A percentile compares a stretch with the other conserved stretches of the same genome.
Evolutionary conservation across 1,140 invertebrate species (phyloP).

Genomic region (Plectrocnemia conspersa): DNA sequence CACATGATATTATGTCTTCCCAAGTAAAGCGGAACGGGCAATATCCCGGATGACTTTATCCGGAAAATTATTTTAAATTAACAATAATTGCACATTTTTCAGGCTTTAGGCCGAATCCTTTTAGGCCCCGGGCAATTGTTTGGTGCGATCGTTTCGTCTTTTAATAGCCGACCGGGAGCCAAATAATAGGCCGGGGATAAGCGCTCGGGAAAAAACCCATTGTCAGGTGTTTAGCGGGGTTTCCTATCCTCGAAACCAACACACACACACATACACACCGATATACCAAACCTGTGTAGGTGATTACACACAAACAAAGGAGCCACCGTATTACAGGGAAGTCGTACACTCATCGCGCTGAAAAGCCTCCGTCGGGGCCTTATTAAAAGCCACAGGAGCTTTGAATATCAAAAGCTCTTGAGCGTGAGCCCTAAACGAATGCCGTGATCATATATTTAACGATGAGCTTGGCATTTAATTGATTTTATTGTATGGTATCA

Average conservation of each 20-base stretch:
- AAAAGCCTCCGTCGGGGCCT: constrained; percentile 26
- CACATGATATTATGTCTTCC: too few species aligned
- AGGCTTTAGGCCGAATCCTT: constrained; percentile 25
- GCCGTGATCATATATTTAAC: too few species aligned
- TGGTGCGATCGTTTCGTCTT: constrained; percentile 31
- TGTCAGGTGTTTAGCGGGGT: constrained; percentile 26
- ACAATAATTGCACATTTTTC: constrained; percentile 33
- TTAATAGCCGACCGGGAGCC: constrained; percentile 29
- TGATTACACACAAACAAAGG: constrained; percentile 32
- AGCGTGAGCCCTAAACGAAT: too few species aligned
- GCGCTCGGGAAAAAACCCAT: constrained; percentile 27
- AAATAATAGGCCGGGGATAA: constrained; percentile 30
- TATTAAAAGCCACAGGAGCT: constrained; percentile 30
- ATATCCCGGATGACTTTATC: constrained; percentile 27
- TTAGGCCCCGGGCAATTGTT: constrained; percentile 30
- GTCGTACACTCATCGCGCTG: constrained; percentile 22
- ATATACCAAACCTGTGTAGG: constrained; percentile 25
- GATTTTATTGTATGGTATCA: too few species aligned
- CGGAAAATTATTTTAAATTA: constrained; percentile 36
- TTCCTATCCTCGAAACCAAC: too few species aligned
- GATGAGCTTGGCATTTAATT: too few species aligned
- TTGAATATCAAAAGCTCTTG: constrained; percentile 16
- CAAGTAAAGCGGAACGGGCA: constrained; percentile 13
- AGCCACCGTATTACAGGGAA: too few species aligned
- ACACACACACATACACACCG: not conserved